Conservation (phyloP, 1,140 invertebrate species). For the Euura lappo region DNA sequence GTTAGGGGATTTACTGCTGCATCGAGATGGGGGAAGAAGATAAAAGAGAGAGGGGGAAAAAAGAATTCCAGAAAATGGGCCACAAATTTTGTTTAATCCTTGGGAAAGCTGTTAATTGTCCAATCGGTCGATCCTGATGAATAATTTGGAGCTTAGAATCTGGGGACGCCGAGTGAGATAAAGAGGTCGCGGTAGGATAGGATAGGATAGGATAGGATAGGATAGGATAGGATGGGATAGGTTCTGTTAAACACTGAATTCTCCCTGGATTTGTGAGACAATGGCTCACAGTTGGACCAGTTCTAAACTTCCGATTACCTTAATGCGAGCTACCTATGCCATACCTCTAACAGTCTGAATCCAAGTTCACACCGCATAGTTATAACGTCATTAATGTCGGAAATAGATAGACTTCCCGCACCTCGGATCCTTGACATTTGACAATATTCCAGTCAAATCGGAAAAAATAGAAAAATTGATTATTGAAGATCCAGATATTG, state of each 20-base stretch:
- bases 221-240: too few relatives aligned
- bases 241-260: background rate
- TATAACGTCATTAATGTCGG: background rate
- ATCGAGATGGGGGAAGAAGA: background rate
- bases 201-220: too few relatives aligned
- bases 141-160: background rate
- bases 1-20: too few relatives aligned
- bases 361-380: too few relatives aligned
- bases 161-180: background rate
- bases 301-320: slow-evolving; percentile 1
- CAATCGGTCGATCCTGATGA: background rate
- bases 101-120: background rate
- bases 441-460: too few relatives aligned
- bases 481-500: too few relatives aligned
- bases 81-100: background rate
- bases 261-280: background rate
- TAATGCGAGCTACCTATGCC: background rate
- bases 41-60: background rate
- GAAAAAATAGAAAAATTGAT: too few relatives aligned
- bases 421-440: too few relatives aligned
- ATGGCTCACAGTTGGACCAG: background rate
- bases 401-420: background rate
- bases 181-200: background rate
- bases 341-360: too few relatives aligned
- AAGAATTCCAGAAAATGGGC: background rate